Evolutionary conservation across 2,888 invertebrate genomes (phyloP), one percentile per base, ranked within the genome.

Genomic region (Ichneumoninae sp.): DNA sequence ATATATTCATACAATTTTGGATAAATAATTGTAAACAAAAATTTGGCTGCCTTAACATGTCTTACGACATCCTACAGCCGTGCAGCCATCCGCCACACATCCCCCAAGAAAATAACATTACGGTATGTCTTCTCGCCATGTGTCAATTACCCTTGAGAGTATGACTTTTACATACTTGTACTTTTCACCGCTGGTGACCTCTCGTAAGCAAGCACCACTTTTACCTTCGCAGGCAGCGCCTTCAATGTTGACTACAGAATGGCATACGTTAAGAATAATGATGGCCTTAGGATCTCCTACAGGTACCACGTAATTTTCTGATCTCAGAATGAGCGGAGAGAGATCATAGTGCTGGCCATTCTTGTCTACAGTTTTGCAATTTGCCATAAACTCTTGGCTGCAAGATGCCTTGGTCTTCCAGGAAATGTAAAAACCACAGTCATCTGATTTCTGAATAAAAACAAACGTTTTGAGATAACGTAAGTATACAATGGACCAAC

Each of bases 251-350:
- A 93, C 89, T 19, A 92, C 76, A 10, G 90, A 88, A 73, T 92
- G 93, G 40, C 93, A 93, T 13, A 93, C 88, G 85, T 93, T 93
- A 16, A 93, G 81, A 81, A 92, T 89, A 52, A 92, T 87, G 5
- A 54, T 69, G n/a, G 69, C 57, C 22, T 76, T 47, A 10, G 83
- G 33, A 44, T 88, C 81, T 77, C 84, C 85, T 4, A 87, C 76
- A 10, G 13, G 75, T 50, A 93, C 83, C 60, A 87, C 68, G 86
- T 93, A 93, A 88, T 93, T 93, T 6, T 90, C 87, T 0, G 91
- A 88, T 74, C 83, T 84, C 44, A 82, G 86, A 71, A 80, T 92
- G 26, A 93, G 86, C 6, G 86, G 50, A 66, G 87, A 89, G 3
- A 93, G 78, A 87, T 93, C 90, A 78, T 91, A 93, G 69, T 88